Evolutionary conservation across 1,140 invertebrate species (phyloP), one percentile per base, ranked within the genome.

Genomic region (Ptiloglossa arizonensis): DNA sequence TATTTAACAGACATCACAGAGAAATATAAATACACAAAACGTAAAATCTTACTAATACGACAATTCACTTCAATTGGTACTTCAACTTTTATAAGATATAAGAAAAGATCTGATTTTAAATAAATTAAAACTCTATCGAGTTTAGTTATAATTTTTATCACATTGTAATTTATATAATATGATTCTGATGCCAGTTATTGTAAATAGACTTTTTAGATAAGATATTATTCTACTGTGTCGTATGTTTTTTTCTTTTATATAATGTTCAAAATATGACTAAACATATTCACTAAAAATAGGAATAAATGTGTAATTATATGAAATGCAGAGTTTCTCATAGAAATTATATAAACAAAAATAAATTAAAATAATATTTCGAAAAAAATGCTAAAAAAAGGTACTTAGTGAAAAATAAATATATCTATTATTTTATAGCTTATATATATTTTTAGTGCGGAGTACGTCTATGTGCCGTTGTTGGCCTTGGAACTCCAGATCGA

Each of bases 381-480:
- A 79, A 72, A 71, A 57, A 41, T 52, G 27, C 62, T 80, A 84
- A 22, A 80, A 81, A 81, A 84, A 73, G 46, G 41, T 74, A 72
- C 44, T 73, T 27, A 22, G 22, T 77, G 68, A 78, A 62, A 77
- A 70, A 73, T 83, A 85, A 83, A 81, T 75, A 80, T 54, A 32
- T 71, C 22, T 63, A 44, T 66, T 24, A 57, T 44, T 66, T 66
- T 9, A 60, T 22, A 54, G 38, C 11, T 32, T 73, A 80, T 32
- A 56, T 52, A 66, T 68, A 57, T 71, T 27, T 76, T 88, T 74
- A 89, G 27, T 85, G 86, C 11, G 87, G 87, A 19, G 90, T 91
- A 75, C 90, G 87, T 70, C 89, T 89, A 79, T 92, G 90, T n/a
- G 90, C 90, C 32, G 91, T 92, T 19, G 91, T 92, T 62, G 91